phyloP scores from a whole-genome alignment of 1,140 invertebrate genomes.

The Zophobas morio region DNA sequence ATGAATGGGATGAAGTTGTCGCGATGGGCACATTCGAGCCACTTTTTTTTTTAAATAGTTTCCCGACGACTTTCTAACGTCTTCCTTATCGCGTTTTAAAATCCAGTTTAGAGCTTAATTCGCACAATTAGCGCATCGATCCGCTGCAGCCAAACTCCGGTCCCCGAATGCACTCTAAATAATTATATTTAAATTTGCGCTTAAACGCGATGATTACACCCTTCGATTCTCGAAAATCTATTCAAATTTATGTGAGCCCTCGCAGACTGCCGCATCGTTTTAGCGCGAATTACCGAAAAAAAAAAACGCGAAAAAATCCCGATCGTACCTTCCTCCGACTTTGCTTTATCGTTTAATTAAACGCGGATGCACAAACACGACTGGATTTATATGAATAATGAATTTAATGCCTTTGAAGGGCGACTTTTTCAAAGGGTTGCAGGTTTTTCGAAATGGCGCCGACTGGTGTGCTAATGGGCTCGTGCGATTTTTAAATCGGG shows the following conservation, averaged over 20 bases:
- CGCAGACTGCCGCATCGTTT: neutral
- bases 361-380: slow-evolving; percentile 3
- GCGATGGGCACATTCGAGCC: too few species aligned
- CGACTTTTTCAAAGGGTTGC: neutral
- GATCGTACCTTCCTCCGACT: neutral
- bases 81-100: too few species aligned
- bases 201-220: slow-evolving; percentile 1
- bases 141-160: too few species aligned
- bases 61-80: too few species aligned
- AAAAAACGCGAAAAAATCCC: too few species aligned
- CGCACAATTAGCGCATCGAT: too few species aligned
- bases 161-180: slow-evolving; percentile 5
- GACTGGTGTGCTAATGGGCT: too few species aligned
- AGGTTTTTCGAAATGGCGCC: too few species aligned
- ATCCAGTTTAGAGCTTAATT: too few species aligned
- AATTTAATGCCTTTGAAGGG: slow-evolving; percentile 13
- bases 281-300: slow-evolving; percentile 6
- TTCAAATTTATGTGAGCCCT: neutral
- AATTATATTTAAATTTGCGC: slow-evolving; percentile 26
- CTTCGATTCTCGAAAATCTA: slow-evolving; percentile 1
- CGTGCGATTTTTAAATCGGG: too few species aligned
- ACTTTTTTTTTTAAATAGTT: too few species aligned
- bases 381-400: slow-evolving; percentile 38
- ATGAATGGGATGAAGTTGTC: too few species aligned
- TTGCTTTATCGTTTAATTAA: slow-evolving; percentile 39